Conservation (phyloP, 1,140 invertebrate species). For the Hypsibius dujardini region DNA sequence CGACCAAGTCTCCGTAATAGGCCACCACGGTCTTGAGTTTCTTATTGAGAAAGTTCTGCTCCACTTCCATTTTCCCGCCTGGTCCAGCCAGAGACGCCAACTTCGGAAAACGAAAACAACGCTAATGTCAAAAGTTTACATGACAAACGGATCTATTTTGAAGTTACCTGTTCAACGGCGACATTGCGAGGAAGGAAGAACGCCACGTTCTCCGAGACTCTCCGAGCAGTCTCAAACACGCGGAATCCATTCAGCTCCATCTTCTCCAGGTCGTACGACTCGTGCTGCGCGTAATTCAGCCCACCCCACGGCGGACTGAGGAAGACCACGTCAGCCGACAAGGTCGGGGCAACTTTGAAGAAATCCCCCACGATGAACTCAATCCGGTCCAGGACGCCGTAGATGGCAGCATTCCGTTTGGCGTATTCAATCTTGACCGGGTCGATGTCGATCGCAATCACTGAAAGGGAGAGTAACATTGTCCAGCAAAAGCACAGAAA, state of each 20-base stretch:
- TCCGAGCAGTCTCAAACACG: slow-evolving; percentile 43
- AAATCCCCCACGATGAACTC: slow-evolving; percentile 86
- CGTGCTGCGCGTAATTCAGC: slow-evolving; percentile 44
- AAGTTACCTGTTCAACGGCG: slow-evolving; percentile 55
- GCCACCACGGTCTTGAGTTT: slow-evolving; percentile 80
- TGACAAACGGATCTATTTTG: not conserved
- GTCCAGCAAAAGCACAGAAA: too few species aligned
- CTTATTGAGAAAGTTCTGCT: slow-evolving; percentile 73
- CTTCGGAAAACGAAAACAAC: slow-evolving; percentile 33
- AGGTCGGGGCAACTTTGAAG: slow-evolving; percentile 44
- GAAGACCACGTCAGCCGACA: slow-evolving; percentile 63
- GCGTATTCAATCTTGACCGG: slow-evolving; percentile 66
- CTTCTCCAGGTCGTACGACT: slow-evolving; percentile 55
- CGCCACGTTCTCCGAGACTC: slow-evolving; percentile 56
- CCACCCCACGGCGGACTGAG: slow-evolving; percentile 94
- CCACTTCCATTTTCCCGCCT: slow-evolving; percentile 64
- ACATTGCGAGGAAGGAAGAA: slow-evolving; percentile 79
- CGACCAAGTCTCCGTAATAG: slow-evolving; percentile 63
- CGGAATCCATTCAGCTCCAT: slow-evolving; percentile 46
- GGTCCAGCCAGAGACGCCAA: slow-evolving; percentile 52
- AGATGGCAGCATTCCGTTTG: slow-evolving; percentile 67
- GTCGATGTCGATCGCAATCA: slow-evolving; percentile 85
- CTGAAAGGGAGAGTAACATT: slow-evolving; percentile 39
- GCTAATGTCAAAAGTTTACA: slow-evolving; percentile 25
- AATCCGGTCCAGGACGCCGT: slow-evolving; percentile 69